Percentiles rank a stretch among this genome's conserved stretches.
These are phyloP conservation scores for Apocrypta bakeri DNA, from an alignment of 1,140 invertebrate genomes.

Conservation along the genomic window DNA sequence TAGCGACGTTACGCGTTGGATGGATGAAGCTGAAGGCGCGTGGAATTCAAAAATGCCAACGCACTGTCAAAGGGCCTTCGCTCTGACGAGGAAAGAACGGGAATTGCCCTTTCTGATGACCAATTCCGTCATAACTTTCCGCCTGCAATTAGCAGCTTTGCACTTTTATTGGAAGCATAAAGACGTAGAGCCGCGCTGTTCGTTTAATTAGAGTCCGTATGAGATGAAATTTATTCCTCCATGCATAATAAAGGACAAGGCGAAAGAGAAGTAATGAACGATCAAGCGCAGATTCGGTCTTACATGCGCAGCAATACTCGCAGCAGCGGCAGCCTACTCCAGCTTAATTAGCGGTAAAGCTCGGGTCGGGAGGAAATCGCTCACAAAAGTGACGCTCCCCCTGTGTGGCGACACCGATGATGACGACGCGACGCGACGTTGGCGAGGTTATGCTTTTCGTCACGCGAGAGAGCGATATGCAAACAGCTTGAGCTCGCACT, in stretches of 20 bases:
- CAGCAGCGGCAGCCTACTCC: background rate
- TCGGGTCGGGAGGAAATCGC: background rate
- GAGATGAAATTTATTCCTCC: background rate
- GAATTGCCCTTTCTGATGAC: too few relatives aligned
- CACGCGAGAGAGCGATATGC: conserved; percentile 19
- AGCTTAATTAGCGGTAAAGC: background rate
- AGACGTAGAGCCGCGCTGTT: background rate
- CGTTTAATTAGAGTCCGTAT: background rate
- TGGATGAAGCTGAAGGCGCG: too few relatives aligned
- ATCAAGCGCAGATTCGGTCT: too few relatives aligned
- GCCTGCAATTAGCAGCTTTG: background rate
- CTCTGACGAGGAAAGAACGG: too few relatives aligned
- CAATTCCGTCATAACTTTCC: background rate
- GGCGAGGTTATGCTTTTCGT: background rate
- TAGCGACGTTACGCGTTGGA: too few relatives aligned
- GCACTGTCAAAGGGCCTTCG: background rate
- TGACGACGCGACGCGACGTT: background rate
- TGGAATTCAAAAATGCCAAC: too few relatives aligned
- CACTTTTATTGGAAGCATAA: background rate
- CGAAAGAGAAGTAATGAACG: too few relatives aligned
- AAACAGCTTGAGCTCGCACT: background rate
- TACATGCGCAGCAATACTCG: too few relatives aligned
- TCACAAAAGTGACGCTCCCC: background rate
- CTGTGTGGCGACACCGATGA: background rate
- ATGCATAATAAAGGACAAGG: too few relatives aligned